Base-by-base conservation (phyloP, 2,113 vertebrate genomes). In the Opisthocomus hoazin region DNA sequence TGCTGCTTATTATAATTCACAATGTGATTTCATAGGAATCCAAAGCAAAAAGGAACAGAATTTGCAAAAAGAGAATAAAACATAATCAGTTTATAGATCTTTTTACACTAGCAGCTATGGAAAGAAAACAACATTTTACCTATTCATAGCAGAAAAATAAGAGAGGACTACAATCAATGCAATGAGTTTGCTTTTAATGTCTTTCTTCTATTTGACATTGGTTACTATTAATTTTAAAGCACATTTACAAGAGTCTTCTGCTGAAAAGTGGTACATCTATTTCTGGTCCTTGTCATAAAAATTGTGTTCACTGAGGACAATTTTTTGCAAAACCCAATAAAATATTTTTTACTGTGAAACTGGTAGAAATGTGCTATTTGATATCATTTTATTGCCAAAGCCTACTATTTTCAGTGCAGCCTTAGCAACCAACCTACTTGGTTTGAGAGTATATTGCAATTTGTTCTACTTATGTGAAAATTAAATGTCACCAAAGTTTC, bases 401-500 rank as follows among this genome's bases (percentile, higher is more conserved):
- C 9, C 21, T 89, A 4, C 32, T 65, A 13, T 84, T 94, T 89
- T 92, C 27, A 73, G 16, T 65, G 34, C 45, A 90, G 19, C 30
- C 75, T 80, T 86, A 91, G 90, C 66, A 96, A 94, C 57, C 78
- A 90, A 51, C 29, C 65, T 45, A 2, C 20, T 58, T 45, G 34
- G 24, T 90, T 94, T 87, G 64, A 51, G 29, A 71, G 85, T 60
- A 80, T 88, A 90, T 22, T 96, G 89, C 73, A 63, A 36, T 89
- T 94, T 95, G 61, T 75, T 86, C 70, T 94, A 84, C 84, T 94
- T 89, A 82, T 4, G 48, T 95, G 87, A 92, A 97, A 96, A 97
- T 57, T 91, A 84, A 78, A 83, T 86, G 76, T 70, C 70, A 41
- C 11, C 74, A 56, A 16, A 34, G 71, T 93, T 94, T 97, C 50